Evolutionary conservation across 2,113 vertebrate species (phyloP).

Genomic region (Collichthys lucidus): DNA sequence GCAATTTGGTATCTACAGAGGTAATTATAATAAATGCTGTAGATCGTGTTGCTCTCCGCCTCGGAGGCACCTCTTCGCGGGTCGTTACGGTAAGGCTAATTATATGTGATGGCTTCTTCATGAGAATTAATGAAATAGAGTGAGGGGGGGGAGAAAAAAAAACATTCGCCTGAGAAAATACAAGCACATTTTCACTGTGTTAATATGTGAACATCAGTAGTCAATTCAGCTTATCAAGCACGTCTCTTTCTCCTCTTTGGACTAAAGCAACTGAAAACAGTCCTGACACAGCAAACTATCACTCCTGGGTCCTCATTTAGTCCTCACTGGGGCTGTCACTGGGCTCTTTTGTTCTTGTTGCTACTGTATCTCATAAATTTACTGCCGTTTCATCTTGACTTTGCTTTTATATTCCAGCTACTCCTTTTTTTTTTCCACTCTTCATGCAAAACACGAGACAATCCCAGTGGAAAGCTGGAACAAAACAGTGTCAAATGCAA

Average conservation of each 20-base stretch:
- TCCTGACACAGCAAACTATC: conserved; percentile 13
- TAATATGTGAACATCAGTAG: not conserved
- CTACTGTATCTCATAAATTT: not conserved
- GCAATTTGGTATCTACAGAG: conserved; percentile 30
- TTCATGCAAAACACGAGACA: not conserved
- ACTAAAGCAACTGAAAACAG: conserved; percentile 6
- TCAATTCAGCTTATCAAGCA: conserved; percentile 4
- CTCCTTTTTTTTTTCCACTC: not conserved
- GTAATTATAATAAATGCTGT: conserved; percentile 51
- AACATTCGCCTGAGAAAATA: not conserved
- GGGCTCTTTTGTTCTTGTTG: not conserved
- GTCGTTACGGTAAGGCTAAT: conserved; percentile 48
- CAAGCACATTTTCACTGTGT: not conserved
- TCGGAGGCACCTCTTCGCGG: conserved; percentile 22
- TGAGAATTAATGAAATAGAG: conserved; percentile 32
- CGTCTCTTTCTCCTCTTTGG: not conserved
- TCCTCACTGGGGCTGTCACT: not conserved
- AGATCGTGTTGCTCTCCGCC: conserved; percentile 25
- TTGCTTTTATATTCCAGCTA: not conserved
- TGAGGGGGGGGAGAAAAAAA: not conserved
- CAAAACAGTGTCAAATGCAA: not conserved
- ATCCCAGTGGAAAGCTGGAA: not conserved
- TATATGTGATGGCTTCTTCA: conserved; percentile 50
- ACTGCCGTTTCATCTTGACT: not conserved
- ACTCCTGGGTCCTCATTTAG: not conserved